Evolutionary conservation across 2,113 vertebrate species (phyloP), one percentile per base, ranked within the genome.

Genomic region (Diadophis punctatus): DNA sequence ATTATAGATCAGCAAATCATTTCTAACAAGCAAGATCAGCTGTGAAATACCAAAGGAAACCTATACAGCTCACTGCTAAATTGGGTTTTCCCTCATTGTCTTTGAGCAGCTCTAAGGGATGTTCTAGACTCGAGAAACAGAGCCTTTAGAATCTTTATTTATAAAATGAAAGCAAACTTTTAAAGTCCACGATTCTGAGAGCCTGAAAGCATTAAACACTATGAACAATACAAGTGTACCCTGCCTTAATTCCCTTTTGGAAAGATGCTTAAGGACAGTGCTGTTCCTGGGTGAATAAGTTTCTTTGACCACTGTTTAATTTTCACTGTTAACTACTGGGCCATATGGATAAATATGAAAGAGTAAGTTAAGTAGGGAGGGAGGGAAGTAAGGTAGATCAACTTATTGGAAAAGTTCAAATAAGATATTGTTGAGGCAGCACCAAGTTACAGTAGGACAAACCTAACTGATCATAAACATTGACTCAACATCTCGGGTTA

Each of bases 381-480:
- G 34, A 80, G 34, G 8, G 74, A 80, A 80, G 74, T 22, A 80
- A 80, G 34, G 97, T 97, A 98, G 97, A 98, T 98, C 97, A 98
- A 98, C 98, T 98, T 98, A 97, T 97, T 98, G 97, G 97, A 96
- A 98, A 98, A 98, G 98, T 98, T 98, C 97, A 98, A 98, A 98
- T 98, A 97, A 97, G 97, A 98, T 98, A 98, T 97, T 98, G 98
- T 98, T 97, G 97, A 98, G 98, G 98, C 97, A 98, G 97, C 97
- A 97, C 96, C 96, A 96, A 98, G 98, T 99, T 98, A 98, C 98
- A 97, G 96, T 97, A 96, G 97, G 98, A 97, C 98, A 98, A 98
- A 98, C 98, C 98, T 98, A 10, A 98, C 98, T 99, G 98, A 99
- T 99, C 98, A 99, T 99, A 99, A 99, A 98, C 97, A 97, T 97